Evolutionary conservation across 1,140 invertebrate genomes (phyloP).

Genomic region (Cecropterus lyciades): DNA sequence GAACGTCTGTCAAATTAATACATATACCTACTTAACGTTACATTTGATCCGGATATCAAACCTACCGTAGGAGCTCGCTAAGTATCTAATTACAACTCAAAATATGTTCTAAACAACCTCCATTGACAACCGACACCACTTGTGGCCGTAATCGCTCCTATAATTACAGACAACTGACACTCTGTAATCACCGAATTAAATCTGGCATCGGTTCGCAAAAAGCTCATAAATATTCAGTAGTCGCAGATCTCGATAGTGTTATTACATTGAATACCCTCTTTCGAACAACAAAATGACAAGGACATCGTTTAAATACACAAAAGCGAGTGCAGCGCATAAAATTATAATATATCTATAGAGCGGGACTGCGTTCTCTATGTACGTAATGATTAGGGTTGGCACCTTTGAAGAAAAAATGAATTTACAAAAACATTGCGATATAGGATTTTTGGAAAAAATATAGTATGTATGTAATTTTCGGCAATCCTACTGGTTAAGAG

Average conservation of each 20-base stretch:
- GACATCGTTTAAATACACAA: slow-evolving; percentile 74
- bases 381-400: background rate
- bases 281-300: slow-evolving; percentile 68
- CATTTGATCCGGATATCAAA: background rate
- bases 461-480: too few species aligned
- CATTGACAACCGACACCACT: slow-evolving; percentile 38
- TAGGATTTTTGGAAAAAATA: too few species aligned
- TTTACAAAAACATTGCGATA: too few species aligned
- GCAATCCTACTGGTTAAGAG: too few species aligned
- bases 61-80: slow-evolving; percentile 6
- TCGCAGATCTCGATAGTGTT: slow-evolving; percentile 61
- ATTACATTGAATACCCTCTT: slow-evolving; percentile 70
- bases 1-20: slow-evolving; percentile 3
- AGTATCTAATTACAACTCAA: slow-evolving; percentile 30
- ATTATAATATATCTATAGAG: slow-evolving; percentile 76
- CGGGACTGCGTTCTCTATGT: slow-evolving; percentile 39
- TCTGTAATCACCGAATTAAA: slow-evolving; percentile 70
- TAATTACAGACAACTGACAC: slow-evolving; percentile 74
- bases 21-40: slow-evolving; percentile 11
- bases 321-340: slow-evolving; percentile 71
- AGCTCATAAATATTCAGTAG: slow-evolving; percentile 73
- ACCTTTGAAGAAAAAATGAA: too few species aligned
- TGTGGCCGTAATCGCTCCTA: slow-evolving; percentile 45
- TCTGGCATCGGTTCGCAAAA: slow-evolving; percentile 55
- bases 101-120: slow-evolving; percentile 26